Percentiles rank a stretch among this genome's conserved stretches.
Evolutionary conservation across 2,797 vertebrate genomes (phyloP).

Genomic region (Labroides dimidiatus): DNA sequence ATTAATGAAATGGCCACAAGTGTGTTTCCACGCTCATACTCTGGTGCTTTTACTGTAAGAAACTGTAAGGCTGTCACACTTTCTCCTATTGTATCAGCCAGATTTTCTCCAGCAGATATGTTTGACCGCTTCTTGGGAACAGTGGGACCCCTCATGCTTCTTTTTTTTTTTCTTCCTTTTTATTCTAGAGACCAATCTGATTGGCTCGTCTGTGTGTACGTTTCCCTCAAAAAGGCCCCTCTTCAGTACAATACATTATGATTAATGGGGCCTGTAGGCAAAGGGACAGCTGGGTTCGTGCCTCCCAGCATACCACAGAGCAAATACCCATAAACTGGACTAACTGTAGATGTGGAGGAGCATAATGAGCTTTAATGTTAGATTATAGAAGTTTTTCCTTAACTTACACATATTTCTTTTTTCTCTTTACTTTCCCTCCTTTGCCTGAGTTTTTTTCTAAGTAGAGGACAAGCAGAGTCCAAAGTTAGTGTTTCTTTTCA

Average conservation of each 20-base stretch:
- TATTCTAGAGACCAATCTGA: conserved; percentile 35
- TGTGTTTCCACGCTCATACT: conserved; percentile 23
- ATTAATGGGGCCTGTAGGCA: conserved; percentile 79
- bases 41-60: conserved; percentile 11
- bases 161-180: conserved; percentile 14
- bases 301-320: conserved; percentile 63
- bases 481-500: neutral
- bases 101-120: conserved; percentile 17
- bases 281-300: conserved; percentile 57
- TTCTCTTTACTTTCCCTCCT: neutral
- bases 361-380: conserved; percentile 14
- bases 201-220: conserved; percentile 45
- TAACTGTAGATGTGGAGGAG: conserved; percentile 42
- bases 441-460: neutral
- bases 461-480: neutral
- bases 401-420: neutral
- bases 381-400: neutral
- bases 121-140: conserved; percentile 35
- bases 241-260: conserved; percentile 74
- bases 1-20: conserved; percentile 36
- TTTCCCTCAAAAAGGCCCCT: conserved; percentile 63
- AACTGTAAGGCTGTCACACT: neutral
- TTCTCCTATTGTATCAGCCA: neutral
- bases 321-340: conserved; percentile 54
- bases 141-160: conserved; percentile 5